Base-by-base conservation (phyloP, 2,888 invertebrate genomes). In the Rosalia funebris region DNA sequence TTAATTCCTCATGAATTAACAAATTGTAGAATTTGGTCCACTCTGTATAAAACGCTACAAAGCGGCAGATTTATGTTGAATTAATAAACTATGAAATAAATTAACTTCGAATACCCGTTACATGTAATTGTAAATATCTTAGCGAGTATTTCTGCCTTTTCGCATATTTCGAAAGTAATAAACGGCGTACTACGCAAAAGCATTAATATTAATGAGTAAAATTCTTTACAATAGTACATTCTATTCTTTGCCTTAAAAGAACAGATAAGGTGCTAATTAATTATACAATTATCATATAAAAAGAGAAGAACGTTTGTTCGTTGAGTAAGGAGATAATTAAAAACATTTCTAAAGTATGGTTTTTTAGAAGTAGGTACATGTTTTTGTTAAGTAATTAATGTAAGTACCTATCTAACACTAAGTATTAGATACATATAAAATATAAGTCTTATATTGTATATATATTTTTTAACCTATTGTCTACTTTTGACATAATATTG, bases 191-290 rank as follows among this genome's bases (percentile, higher is more conserved):
- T 32, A 10, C 31, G 10, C 32, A 32, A 9, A 25, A n/a, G 31
- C 15, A 46, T 46, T 1, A 46, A 46, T 46, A 46, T 46, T 46
- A 12, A 46, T 46, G 46, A 46, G 46, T 1, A 16, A 32, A 32
- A 31, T 9, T 32, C n/a, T 16, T 46, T 14, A 32, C 25, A 46
- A 11, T 32, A 32, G n/a, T 25, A 31, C 14, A 17, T 16, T 25
- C 32, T 44, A 25, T 9, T 25, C 46, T 32, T 46, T 5, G 5
- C 12, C 16, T 45, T 9, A 14, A 39, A 20, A 20, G 14, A 7
- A 31, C 20, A 25, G 25, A 11, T 44, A 44, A 44, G 12, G 25
- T n/a, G 31, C 14, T 46, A 25, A 46, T 46, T 46, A 32, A 46
- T 20, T 31, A 14, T 25, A 10, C 11, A 34, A 34, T 34, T 34